Evolutionary conservation across 2,888 invertebrate genomes (phyloP).

Genomic region (Notodonta ziczac): DNA sequence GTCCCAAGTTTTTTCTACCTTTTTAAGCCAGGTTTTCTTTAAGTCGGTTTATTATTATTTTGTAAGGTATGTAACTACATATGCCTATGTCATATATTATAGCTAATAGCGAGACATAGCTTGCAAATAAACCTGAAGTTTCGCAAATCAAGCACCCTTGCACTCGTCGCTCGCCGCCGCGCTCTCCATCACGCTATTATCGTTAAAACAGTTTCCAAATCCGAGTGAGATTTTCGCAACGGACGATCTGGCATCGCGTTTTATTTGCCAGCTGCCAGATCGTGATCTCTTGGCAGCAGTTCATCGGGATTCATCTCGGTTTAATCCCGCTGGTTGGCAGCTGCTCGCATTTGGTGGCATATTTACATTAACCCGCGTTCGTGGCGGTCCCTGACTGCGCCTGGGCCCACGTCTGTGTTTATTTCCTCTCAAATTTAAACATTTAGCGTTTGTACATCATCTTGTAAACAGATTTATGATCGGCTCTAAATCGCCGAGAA

Average conservation of each 20-base stretch:
- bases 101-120: too few species aligned
- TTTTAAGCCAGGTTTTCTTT: too few species aligned
- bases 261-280: conserved; percentile 5
- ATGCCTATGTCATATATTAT: too few species aligned
- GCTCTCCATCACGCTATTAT: not conserved
- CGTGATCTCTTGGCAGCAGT: conserved; percentile 6
- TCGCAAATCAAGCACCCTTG: not conserved
- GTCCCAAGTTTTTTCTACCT: too few species aligned
- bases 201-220: conserved; percentile 7
- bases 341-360: not conserved
- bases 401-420: not conserved
- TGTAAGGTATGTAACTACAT: too few species aligned
- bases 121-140: not conserved
- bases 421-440: not conserved
- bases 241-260: conserved; percentile 4
- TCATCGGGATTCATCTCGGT: conserved; percentile 7
- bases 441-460: not conserved
- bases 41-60: too few species aligned
- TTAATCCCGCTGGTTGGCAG: conserved; percentile 4
- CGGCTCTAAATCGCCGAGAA: conserved; percentile 3
- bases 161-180: not conserved
- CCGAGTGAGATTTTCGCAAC: conserved; percentile 7
- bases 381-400: not conserved
- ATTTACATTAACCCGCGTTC: not conserved
- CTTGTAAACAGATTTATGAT: not conserved